These are phyloP conservation scores for Pleuronectes platessa DNA, from an alignment of 2,113 vertebrate species.

Conservation along the genomic window DNA sequence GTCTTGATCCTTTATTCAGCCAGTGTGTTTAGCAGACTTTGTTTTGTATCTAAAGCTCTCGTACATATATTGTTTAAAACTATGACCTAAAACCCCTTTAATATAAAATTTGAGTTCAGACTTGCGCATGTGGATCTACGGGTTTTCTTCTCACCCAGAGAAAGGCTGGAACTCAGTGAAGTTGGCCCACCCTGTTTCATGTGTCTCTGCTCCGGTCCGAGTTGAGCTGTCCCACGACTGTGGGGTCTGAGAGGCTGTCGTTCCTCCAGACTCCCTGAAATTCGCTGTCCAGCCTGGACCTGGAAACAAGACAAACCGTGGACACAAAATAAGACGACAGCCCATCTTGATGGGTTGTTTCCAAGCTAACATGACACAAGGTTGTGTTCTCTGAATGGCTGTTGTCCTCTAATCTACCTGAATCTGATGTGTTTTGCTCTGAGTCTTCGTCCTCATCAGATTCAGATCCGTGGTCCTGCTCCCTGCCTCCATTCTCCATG, in stretches of 20 bases:
- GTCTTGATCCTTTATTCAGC: background rate
- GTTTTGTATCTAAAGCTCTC: too few relatives aligned
- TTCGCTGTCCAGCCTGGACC: slow-evolving; percentile 85
- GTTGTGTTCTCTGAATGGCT: slow-evolving; percentile 54
- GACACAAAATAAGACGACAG: background rate
- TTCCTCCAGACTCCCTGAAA: slow-evolving; percentile 83
- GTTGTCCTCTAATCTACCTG: slow-evolving; percentile 38
- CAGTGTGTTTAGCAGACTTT: too few relatives aligned
- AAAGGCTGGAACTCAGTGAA: slow-evolving; percentile 95
- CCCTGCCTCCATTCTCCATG: slow-evolving; percentile 83
- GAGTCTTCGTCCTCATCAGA: slow-evolving; percentile 77
- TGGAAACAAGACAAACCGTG: slow-evolving; percentile 39
- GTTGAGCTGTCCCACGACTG: slow-evolving; percentile 84
- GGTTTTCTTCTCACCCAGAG: slow-evolving; percentile 85
- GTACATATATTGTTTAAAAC: too few relatives aligned
- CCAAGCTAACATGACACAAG: background rate
- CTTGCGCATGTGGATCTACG: background rate
- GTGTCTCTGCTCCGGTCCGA: slow-evolving; percentile 44
- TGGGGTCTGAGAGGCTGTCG: slow-evolving; percentile 72
- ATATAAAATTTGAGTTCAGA: background rate
- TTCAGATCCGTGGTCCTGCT: slow-evolving; percentile 75
- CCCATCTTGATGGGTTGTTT: too few relatives aligned
- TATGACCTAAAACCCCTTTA: background rate
- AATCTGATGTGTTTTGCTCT: slow-evolving; percentile 55
- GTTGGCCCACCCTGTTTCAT: slow-evolving; percentile 90